Evolutionary conservation across 2,888 invertebrate genomes (phyloP).

Genomic region (Ypsolopha sequella): DNA sequence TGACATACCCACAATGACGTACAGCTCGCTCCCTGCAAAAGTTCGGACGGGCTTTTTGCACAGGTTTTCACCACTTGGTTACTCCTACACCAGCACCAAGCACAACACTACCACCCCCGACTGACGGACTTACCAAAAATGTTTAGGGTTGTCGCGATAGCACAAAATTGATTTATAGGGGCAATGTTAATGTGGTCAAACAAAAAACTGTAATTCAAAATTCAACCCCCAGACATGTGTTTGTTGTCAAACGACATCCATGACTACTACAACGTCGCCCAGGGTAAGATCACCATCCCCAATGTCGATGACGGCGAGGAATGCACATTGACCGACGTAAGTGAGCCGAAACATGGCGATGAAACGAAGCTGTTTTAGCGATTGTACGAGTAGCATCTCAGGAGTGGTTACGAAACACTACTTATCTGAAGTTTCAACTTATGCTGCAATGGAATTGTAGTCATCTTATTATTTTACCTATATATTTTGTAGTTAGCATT

Average conservation of each 20-base stretch:
- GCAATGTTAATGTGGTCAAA: neutral
- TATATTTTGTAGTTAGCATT: too few relatives aligned
- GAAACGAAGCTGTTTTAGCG: too few relatives aligned
- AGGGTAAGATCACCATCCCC: constrained; percentile 97
- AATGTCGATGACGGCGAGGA: constrained; percentile 97
- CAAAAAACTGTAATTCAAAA: neutral
- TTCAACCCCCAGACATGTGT: constrained; percentile 78
- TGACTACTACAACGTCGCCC: constrained; percentile 94
- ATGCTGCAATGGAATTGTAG: neutral
- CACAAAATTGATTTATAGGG: neutral
- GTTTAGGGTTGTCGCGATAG: neutral
- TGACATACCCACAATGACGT: constrained; percentile 44
- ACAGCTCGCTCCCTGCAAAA: constrained; percentile 55
- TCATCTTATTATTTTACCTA: neutral
- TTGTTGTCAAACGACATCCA: constrained; percentile 88
- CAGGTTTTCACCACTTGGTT: constrained; percentile 26
- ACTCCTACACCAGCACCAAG: neutral
- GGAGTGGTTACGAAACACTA: constrained; percentile 14
- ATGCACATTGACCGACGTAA: constrained; percentile 89
- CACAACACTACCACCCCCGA: neutral
- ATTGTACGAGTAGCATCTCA: constrained; percentile 1
- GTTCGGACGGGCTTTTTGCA: constrained; percentile 53
- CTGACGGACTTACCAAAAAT: neutral
- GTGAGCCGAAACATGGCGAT: constrained; percentile 39
- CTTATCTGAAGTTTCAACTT: neutral